Evolutionary conservation across 53 echinoderm and acorn worm genomes (phyloP).

Genomic region (Stichopus horrens): DNA sequence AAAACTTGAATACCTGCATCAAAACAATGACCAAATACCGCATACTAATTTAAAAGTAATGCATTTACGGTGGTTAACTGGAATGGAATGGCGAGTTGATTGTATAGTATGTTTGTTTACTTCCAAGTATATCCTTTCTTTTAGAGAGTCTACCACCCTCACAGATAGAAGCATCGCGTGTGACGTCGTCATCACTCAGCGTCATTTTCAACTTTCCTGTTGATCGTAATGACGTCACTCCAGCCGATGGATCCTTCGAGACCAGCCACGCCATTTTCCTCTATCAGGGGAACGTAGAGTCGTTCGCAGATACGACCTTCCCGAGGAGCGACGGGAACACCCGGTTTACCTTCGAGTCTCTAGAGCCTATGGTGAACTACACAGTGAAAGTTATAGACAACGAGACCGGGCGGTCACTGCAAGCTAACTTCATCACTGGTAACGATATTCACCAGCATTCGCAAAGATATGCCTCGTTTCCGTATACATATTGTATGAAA

Average conservation of each 20-base stretch:
- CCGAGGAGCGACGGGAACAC: not conserved
- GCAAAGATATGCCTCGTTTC: not conserved
- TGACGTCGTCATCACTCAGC: slow-evolving; percentile 5
- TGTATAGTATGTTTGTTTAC: no score
- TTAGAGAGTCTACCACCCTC: slow-evolving; percentile 22
- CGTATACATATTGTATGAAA: not conserved
- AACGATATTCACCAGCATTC: not conserved
- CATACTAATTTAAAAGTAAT: no score
- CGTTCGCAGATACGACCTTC: slow-evolving; percentile 11
- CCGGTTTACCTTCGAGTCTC: slow-evolving; percentile 35
- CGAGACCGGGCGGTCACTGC: slow-evolving; percentile 43
- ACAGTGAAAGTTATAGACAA: slow-evolving; percentile 57
- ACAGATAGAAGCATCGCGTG: slow-evolving; percentile 18
- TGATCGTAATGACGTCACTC: not conserved
- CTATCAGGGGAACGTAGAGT: not conserved
- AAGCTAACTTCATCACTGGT: slow-evolving; percentile 20
- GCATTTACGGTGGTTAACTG: no score
- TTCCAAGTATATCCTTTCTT: not conserved
- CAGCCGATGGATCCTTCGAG: not conserved
- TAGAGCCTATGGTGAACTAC: slow-evolving; percentile 48
- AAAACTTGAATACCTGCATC: no score
- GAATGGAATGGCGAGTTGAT: no score
- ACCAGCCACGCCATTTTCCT: slow-evolving; percentile 23
- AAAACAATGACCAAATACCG: no score
- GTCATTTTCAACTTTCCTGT: slow-evolving; percentile 24